These are phyloP conservation scores for Drosophila fulvimacula DNA, from an alignment of 2,888 invertebrate genomes.

Conservation along the genomic window DNA sequence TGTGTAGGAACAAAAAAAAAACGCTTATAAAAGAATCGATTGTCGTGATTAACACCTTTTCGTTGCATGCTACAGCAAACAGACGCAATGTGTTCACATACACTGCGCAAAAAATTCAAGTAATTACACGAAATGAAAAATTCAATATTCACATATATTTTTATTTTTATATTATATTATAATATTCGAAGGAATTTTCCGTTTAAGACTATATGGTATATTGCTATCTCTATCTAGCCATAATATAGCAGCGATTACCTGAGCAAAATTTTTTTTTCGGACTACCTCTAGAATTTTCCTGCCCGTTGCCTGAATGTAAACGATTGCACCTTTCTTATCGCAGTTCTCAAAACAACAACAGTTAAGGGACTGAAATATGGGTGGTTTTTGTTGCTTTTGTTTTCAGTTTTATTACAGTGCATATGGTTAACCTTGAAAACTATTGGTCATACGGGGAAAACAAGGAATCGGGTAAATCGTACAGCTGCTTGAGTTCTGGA, in stretches of 20 bases:
- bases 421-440: conserved; percentile 59
- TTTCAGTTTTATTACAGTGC: conserved; percentile 9
- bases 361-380: conserved; percentile 11
- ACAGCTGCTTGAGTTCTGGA: background rate
- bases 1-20: background rate
- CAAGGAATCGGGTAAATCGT: conserved; percentile 6
- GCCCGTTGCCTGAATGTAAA: conserved; percentile 12
- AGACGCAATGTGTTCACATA: conserved; percentile 26
- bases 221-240: background rate
- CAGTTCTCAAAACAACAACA: conserved; percentile 27
- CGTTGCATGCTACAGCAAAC: conserved; percentile 31
- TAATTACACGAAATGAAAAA: background rate
- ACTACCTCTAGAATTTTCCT: conserved; percentile 28
- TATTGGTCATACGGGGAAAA: conserved; percentile 15
- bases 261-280: conserved; percentile 4
- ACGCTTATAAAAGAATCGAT: conserved; percentile 52
- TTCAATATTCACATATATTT: no score
- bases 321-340: conserved; percentile 44
- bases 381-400: conserved; percentile 11
- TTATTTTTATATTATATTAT: no score
- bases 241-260: conserved; percentile 5
- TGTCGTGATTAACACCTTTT: conserved; percentile 54
- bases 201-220: background rate
- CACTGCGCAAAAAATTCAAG: conserved; percentile 14
- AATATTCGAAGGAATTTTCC: no score